phyloP scores from a whole-genome alignment of 2,888 invertebrate genomes.

The Ischnus inquisitorius region DNA sequence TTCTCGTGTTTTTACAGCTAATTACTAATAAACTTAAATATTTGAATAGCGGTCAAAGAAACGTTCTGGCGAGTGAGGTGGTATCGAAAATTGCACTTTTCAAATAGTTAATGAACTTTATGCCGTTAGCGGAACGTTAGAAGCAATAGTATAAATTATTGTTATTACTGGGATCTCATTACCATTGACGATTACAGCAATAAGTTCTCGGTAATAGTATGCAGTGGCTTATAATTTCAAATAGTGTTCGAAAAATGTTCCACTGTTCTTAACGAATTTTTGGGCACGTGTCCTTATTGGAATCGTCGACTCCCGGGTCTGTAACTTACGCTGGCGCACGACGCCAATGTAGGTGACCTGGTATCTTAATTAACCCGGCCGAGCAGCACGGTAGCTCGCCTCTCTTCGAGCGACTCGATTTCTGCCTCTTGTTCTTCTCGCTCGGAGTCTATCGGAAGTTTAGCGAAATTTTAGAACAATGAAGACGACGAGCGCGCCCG shows the following conservation, averaged over 20 bases:
- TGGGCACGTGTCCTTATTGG: constrained; percentile 44
- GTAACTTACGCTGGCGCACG: constrained; percentile 48
- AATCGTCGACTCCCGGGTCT: constrained; percentile 26
- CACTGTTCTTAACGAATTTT: constrained; percentile 18
- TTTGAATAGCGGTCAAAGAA: no score
- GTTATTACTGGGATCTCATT: background rate
- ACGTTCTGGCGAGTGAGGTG: no score
- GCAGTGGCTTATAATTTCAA: background rate
- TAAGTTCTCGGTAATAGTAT: background rate
- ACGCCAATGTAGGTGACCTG: constrained; percentile 82
- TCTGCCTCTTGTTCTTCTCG: constrained; percentile 33
- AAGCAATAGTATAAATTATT: background rate
- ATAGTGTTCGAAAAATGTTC: constrained; percentile 44
- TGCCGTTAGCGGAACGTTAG: background rate
- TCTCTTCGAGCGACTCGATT: constrained; percentile 39
- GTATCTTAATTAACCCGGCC: constrained; percentile 82
- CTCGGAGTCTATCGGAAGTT: constrained; percentile 65
- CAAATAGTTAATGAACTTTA: background rate
- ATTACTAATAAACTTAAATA: no score
- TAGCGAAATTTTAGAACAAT: constrained; percentile 79
- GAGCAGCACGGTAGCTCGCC: constrained; percentile 61
- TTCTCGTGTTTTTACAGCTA: no score
- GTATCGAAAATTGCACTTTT: no score
- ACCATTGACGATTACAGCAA: background rate
- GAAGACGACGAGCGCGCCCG: constrained; percentile 47